Evolutionary conservation across 2,888 invertebrate species (phyloP), one percentile per base, ranked within the genome.

Genomic region (Ornithoptera priamus): DNA sequence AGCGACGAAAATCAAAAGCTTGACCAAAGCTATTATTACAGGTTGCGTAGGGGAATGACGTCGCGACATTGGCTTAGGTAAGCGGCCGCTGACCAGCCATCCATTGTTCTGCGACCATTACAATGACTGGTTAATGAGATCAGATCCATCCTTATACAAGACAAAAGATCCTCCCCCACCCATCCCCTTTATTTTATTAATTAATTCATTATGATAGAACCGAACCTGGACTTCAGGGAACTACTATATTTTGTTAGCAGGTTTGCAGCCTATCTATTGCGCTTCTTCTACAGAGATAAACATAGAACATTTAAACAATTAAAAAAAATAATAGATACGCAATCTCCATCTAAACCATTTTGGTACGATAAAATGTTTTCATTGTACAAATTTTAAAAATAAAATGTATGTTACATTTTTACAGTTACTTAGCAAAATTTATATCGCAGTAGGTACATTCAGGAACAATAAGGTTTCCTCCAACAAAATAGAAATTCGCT

Each of bases 121-220:
- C 92, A 92, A 91, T 91, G 89, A 90, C 91, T 90, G 86, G 88
- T 89, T 92, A 92, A 92, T 91, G 92, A 92, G 92, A 92, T 90
- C 90, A 85, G 90, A 88, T 91, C 88, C 89, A 88, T 88, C 87
- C 87, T 83, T 75, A 76, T 73, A 78, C 82, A 84, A 90, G 89
- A 91, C 91, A 92, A 91, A 86, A 82, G 87, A 82, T 82, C 78
- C 82, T 79, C 83, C 87, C 77, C 77, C 73, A 75, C 79, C 78
- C 75, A 64, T 69, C 80, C 84, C 87, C 85, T 87, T 83, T 88
- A 90, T 91, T 92, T 92, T 92, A 92, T 91, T 91, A 92, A 92
- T 91, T 92, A 91, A 92, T 90, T 88, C 87, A 90, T 90, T 91
- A 92, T 90, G 92, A 92, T 90, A 81, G 90, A 87, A 84, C 84